Conservation (phyloP, 2,888 invertebrate genomes). For the Leistus spinibarbis region DNA sequence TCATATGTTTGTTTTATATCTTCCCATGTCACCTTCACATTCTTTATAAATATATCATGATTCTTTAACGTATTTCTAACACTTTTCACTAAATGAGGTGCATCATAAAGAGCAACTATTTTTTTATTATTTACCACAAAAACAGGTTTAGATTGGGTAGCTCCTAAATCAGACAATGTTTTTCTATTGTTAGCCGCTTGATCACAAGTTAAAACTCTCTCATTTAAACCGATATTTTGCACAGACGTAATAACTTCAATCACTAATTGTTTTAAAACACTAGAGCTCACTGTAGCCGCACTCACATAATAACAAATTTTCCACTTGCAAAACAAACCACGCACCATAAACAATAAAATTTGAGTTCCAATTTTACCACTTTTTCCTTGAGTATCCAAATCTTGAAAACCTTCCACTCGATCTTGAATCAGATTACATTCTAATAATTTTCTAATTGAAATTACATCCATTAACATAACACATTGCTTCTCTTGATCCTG, state of each 20-base stretch:
- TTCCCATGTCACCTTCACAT: conserved; percentile 34
- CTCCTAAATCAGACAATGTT: conserved; percentile 32
- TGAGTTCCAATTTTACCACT: conserved; percentile 31
- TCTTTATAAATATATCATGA: conserved; percentile 24
- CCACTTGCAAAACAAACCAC: conserved; percentile 42
- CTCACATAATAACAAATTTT: conserved; percentile 42
- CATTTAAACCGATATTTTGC: conserved; percentile 30
- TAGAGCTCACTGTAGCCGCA: conserved; percentile 26
- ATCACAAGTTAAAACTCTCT: conserved; percentile 41
- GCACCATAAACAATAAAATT: conserved; percentile 37
- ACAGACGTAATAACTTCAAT: conserved; percentile 24
- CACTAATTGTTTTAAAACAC: conserved; percentile 24
- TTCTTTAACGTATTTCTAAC: conserved; percentile 39
- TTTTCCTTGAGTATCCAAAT: conserved; percentile 39
- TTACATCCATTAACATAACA: conserved; percentile 44
- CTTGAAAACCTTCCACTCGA: conserved; percentile 40
- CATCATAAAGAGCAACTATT: conserved; percentile 41
- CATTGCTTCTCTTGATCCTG: conserved; percentile 40
- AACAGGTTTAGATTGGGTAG: conserved; percentile 13
- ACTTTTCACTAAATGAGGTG: conserved; percentile 42
- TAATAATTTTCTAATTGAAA: conserved; percentile 41
- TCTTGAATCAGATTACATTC: conserved; percentile 36
- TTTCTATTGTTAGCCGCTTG: conserved; percentile 42
- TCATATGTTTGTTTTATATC: conserved; percentile 16
- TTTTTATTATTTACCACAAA: conserved; percentile 21